These are phyloP conservation scores for Hyles vespertilio DNA, from an alignment of 1,140 invertebrate genomes.

Conservation along the genomic window DNA sequence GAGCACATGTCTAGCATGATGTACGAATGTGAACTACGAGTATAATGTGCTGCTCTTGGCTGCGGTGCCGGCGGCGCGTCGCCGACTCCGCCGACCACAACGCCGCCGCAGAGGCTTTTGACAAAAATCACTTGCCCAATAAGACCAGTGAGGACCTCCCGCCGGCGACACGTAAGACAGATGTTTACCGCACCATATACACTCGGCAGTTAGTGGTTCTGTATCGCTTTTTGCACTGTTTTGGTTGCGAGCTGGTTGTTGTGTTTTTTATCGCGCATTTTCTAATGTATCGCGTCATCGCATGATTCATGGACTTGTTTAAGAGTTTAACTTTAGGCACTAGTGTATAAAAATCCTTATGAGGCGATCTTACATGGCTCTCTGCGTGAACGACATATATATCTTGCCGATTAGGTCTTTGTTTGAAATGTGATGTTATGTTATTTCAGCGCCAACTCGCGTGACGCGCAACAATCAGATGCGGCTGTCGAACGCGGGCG, in stretches of 20 bases:
- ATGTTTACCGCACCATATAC: constrained; percentile 31
- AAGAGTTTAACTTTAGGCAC: constrained; percentile 1
- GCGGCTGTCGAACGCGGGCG: constrained; percentile 63
- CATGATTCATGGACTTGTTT: constrained; percentile 38
- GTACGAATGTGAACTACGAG: too few relatives aligned
- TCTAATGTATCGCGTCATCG: constrained; percentile 23
- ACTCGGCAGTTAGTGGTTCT: constrained; percentile 24
- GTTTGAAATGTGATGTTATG: background rate
- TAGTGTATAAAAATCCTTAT: background rate
- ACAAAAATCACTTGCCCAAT: constrained; percentile 34
- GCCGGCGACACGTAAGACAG: constrained; percentile 55
- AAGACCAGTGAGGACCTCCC: constrained; percentile 28
- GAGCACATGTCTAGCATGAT: constrained; percentile 36
- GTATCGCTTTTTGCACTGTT: constrained; percentile 25
- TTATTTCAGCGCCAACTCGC: constrained; percentile 53
- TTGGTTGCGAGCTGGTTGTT: constrained; percentile 17
- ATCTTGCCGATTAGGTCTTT: background rate
- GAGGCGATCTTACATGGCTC: background rate
- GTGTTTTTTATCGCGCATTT: constrained; percentile 17
- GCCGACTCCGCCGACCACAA: constrained; percentile 46
- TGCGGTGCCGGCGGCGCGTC: constrained; percentile 55
- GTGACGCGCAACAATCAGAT: constrained; percentile 70
- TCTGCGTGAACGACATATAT: background rate
- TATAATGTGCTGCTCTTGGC: constrained; percentile 68
- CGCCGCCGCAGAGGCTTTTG: constrained; percentile 44